Evolutionary conservation across 1,140 invertebrate genomes (phyloP).

Genomic region (Helicoverpa armigera): DNA sequence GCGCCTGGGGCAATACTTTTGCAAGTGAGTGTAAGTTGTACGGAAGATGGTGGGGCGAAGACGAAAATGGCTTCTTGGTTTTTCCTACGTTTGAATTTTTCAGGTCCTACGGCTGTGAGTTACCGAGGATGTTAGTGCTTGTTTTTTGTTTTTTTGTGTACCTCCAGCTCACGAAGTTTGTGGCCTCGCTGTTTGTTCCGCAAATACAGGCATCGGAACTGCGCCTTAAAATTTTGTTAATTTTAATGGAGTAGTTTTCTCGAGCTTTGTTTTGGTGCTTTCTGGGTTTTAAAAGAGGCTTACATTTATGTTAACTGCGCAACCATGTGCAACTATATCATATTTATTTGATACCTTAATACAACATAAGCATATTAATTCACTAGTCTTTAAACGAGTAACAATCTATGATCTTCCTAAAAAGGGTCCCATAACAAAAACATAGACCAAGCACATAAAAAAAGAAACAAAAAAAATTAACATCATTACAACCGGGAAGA

Average conservation of each 20-base stretch:
- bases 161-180: neutral
- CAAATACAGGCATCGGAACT: neutral
- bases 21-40: slow-evolving; percentile 37
- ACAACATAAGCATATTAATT: too few relatives aligned
- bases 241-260: neutral
- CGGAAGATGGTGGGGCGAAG: slow-evolving; percentile 17
- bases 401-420: too few relatives aligned
- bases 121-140: slow-evolving; percentile 1
- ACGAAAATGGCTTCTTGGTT: slow-evolving; percentile 42
- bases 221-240: neutral
- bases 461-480: neutral
- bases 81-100: slow-evolving; percentile 44
- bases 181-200: neutral
- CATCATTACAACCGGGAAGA: slow-evolving; percentile 11
- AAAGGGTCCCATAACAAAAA: too few relatives aligned
- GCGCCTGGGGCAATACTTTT: slow-evolving; percentile 54
- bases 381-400: too few relatives aligned
- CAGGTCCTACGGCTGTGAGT: slow-evolving; percentile 25
- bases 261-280: neutral
- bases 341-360: too few relatives aligned
- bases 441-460: neutral
- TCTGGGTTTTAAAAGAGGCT: neutral
- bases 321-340: too few relatives aligned
- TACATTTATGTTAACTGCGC: too few relatives aligned
- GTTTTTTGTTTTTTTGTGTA: neutral